Percentiles rank a stretch among this genome's conserved stretches.
Conservation (phyloP, 2,113 vertebrate genomes). For the Anas platyrhynchos region DNA sequence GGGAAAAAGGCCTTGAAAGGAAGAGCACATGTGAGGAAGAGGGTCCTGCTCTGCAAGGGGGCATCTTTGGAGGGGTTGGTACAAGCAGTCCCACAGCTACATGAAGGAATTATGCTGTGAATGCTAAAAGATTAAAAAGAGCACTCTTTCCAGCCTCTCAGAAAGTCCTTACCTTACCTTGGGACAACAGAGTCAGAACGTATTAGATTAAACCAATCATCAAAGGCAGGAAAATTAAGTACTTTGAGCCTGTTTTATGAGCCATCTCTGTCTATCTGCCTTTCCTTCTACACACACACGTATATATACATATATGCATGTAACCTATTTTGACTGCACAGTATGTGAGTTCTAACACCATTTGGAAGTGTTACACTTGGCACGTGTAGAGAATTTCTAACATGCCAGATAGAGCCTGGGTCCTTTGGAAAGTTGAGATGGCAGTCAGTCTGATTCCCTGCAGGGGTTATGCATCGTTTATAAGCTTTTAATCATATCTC, state of each 20-base stretch:
- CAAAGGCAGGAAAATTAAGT: background rate
- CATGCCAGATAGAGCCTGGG: background rate
- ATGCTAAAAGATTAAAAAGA: background rate
- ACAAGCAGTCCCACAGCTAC: background rate
- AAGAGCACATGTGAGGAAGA: background rate
- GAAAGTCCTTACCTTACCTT: background rate
- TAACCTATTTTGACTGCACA: background rate
- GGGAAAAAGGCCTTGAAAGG: background rate
- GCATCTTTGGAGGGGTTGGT: background rate
- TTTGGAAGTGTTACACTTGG: background rate
- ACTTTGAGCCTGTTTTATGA: background rate
- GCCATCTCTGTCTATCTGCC: background rate
- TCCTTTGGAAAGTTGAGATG: background rate
- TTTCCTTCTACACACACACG: no score
- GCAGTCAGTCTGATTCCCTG: background rate
- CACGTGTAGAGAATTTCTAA: background rate
- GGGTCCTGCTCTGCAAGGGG: background rate
- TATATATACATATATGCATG: background rate
- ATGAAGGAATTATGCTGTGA: background rate
- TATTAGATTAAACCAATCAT: background rate
- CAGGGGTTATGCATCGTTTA: background rate
- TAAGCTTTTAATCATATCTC: background rate
- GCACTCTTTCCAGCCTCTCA: background rate
- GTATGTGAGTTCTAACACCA: background rate
- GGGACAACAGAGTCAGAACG: background rate